These are phyloP conservation scores for Watsonalla binaria DNA, from an alignment of 2,888 invertebrate genomes.

Conservation along the genomic window DNA sequence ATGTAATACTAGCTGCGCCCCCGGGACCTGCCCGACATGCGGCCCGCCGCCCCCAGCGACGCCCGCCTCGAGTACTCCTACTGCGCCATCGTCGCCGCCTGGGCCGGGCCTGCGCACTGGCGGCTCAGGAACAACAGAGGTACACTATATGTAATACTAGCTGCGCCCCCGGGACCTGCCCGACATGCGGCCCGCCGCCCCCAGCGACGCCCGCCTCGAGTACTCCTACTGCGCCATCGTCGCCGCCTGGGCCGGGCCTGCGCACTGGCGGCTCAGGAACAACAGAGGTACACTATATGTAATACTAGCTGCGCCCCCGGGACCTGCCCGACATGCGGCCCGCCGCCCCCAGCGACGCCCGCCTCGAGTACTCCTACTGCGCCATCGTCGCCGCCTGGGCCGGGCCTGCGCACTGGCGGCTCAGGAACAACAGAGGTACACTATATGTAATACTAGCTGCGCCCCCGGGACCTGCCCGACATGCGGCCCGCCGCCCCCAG, in stretches of 20 bases:
- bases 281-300: slow-evolving; percentile 39
- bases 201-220: slow-evolving; percentile 76
- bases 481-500: slow-evolving; percentile 35
- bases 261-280: slow-evolving; percentile 87
- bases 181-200: slow-evolving; percentile 67
- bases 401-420: slow-evolving; percentile 84
- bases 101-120: slow-evolving; percentile 93
- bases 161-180: neutral
- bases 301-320: too few species aligned
- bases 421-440: slow-evolving; percentile 71
- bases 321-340: neutral
- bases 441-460: too few species aligned
- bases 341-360: slow-evolving; percentile 55
- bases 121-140: slow-evolving; percentile 79
- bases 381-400: too few species aligned
- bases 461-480: too few species aligned
- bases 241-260: slow-evolving; percentile 88
- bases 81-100: slow-evolving; percentile 79
- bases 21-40: slow-evolving; percentile 28
- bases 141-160: slow-evolving; percentile 10
- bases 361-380: slow-evolving; percentile 72
- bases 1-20: neutral
- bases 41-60: slow-evolving; percentile 69
- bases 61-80: slow-evolving; percentile 85
- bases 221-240: slow-evolving; percentile 84